These are phyloP conservation scores for Philonicus albiceps DNA, from an alignment of 2,888 invertebrate species.

Conservation along the genomic window DNA sequence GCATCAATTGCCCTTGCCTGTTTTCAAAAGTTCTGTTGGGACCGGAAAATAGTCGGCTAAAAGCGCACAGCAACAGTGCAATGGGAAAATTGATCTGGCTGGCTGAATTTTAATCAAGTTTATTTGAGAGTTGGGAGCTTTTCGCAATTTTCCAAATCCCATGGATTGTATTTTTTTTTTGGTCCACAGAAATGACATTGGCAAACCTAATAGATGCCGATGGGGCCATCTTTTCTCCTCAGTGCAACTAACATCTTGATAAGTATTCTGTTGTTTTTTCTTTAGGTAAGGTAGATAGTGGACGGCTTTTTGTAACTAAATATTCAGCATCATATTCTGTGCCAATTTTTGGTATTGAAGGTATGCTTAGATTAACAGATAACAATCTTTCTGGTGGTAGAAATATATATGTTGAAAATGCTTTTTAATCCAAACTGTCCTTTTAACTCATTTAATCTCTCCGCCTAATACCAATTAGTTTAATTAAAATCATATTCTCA, in stretches of 20 bases:
- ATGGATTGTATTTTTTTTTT: background rate
- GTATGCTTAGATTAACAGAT: background rate
- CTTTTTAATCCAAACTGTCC: too few species aligned
- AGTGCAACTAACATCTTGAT: background rate
- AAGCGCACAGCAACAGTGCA: background rate
- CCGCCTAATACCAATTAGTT: too few species aligned
- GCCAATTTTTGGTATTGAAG: background rate
- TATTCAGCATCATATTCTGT: background rate
- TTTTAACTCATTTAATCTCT: too few species aligned
- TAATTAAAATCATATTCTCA: too few species aligned
- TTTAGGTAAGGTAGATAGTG: background rate
- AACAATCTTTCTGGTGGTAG: background rate
- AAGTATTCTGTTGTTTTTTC: background rate
- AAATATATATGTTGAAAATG: background rate
- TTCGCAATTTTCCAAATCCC: background rate
- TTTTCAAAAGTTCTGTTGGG: background rate
- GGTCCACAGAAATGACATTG: background rate
- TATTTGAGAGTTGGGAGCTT: background rate
- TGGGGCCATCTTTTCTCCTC: background rate
- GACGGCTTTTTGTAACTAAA: background rate
- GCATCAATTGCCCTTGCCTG: background rate
- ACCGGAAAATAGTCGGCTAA: background rate
- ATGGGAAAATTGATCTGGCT: background rate
- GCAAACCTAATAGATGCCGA: background rate
- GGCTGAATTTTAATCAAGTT: background rate